Base-by-base conservation (phyloP, 2,797 vertebrate species). In the Sphenopsis melanotis region DNA sequence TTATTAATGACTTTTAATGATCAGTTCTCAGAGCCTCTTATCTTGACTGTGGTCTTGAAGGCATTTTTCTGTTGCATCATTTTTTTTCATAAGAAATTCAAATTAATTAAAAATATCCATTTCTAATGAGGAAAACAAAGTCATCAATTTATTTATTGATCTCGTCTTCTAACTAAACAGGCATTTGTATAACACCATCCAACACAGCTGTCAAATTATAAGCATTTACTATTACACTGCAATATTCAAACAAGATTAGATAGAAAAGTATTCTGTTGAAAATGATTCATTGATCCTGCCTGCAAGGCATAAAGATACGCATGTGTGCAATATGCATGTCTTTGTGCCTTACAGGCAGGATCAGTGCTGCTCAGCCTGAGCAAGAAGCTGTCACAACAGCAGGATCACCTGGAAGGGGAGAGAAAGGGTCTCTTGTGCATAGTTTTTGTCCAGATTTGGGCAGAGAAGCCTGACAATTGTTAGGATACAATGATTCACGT, bases 101-200 rank as follows among this genome's bases (percentile, higher is more conserved):
- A 90, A 93, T 90, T 86, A 91, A 30, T 63, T 79, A 32, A 89
- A 88, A 91, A 60, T 91, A 91, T 37, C 36, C 6, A 61, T 49
- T 86, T 50, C 32, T 46, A 49, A 36, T 20, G 56, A 41, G 74
- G 53, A 86, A 94, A 93, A 78, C 18, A 89, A 87, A 57, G 21
- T 22, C 17, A 93, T 94, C 22, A 60, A 77, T 95, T 94, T 91
- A 81, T 92, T 91, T 93, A 92, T 91, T 5, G 52, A 93, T 47
- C 47, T 81, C 24, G 42, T 79, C 24, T 71, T 81, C 70, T 92
- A 60, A 85, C 44, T 60, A 71, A 93, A 84, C 36, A 89, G 36
- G 11, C 26, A 90, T 85, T 94, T 95, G 44, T 95, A 68, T 64
- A 92, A 84, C 56, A 74, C 46, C 87, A 42, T 87, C 27, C 52